Conservation (phyloP, 2,888 invertebrate species). For the Machimus rusticus region DNA sequence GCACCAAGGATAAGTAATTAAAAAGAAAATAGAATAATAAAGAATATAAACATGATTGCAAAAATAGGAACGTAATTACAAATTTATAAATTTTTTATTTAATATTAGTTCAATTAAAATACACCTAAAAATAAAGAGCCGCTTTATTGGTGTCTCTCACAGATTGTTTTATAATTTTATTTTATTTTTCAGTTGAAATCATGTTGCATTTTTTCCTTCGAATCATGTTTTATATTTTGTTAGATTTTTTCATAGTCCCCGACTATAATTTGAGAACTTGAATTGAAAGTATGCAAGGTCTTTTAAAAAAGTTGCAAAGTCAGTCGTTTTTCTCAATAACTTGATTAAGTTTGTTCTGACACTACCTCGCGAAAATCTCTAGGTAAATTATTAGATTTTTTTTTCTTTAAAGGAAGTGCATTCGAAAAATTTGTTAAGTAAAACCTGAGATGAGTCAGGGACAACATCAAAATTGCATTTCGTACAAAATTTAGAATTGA, state of each 20-base stretch:
- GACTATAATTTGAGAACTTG: not conserved
- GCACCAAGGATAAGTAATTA: too few relatives aligned
- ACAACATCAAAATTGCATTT: not conserved
- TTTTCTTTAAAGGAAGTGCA: not conserved
- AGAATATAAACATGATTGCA: too few relatives aligned
- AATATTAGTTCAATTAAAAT: too few relatives aligned
- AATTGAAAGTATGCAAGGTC: not conserved
- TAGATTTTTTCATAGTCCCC: not conserved
- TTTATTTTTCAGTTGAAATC: not conserved
- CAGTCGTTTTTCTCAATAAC: not conserved
- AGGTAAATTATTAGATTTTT: not conserved
- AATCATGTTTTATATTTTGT: not conserved
- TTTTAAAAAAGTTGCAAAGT: not conserved
- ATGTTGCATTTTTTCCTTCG: not conserved
- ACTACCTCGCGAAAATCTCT: not conserved
- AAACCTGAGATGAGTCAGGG: not conserved
- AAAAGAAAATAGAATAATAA: too few relatives aligned
- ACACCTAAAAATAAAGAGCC: too few relatives aligned
- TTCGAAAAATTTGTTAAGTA: not conserved
- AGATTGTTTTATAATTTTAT: not conserved
- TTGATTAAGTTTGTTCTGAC: too few relatives aligned
- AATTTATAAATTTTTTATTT: too few relatives aligned
- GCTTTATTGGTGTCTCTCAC: not conserved
- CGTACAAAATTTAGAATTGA: not conserved
- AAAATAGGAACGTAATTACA: too few relatives aligned